Evolutionary conservation across 2,113 vertebrate genomes (phyloP).

Genomic region (Acanthisitta chloris): DNA sequence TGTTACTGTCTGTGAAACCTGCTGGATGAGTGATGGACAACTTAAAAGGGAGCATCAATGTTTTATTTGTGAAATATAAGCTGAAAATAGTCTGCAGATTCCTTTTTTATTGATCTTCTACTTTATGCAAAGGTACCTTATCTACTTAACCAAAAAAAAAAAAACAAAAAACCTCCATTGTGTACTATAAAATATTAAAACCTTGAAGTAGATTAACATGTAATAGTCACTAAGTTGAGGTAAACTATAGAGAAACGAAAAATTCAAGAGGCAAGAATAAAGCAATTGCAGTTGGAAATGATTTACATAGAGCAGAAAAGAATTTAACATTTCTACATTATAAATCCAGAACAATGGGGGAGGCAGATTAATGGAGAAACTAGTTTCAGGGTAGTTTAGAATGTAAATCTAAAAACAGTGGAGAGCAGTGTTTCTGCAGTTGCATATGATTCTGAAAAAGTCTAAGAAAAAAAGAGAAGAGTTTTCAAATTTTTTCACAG

Average conservation of each 20-base stretch:
- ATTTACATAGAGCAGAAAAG: neutral
- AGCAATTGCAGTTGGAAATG: neutral
- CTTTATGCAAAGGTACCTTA: conserved; percentile 26
- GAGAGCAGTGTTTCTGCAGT: neutral
- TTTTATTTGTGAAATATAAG: conserved; percentile 98
- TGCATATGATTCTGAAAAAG: neutral
- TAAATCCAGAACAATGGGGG: neutral
- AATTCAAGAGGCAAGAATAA: neutral
- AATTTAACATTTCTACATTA: neutral
- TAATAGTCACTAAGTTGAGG: conserved; percentile 1
- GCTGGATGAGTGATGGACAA: conserved; percentile 93
- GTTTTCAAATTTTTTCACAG: neutral
- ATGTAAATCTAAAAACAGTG: neutral
- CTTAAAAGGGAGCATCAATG: conserved; percentile 98
- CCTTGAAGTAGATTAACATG: neutral
- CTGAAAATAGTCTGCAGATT: conserved; percentile 79
- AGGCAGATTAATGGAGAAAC: neutral
- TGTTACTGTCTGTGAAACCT: conserved; percentile 94
- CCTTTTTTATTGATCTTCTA: conserved; percentile 67
- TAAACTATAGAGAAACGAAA: neutral
- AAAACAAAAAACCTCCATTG: too few relatives aligned
- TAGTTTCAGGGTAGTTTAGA: neutral
- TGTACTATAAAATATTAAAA: conserved; percentile 54
- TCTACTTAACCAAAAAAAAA: conserved; percentile 54
- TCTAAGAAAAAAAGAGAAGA: neutral